These are phyloP conservation scores for Xenentodon cancila DNA, from an alignment of 2,797 vertebrate genomes.

Conservation along the genomic window DNA sequence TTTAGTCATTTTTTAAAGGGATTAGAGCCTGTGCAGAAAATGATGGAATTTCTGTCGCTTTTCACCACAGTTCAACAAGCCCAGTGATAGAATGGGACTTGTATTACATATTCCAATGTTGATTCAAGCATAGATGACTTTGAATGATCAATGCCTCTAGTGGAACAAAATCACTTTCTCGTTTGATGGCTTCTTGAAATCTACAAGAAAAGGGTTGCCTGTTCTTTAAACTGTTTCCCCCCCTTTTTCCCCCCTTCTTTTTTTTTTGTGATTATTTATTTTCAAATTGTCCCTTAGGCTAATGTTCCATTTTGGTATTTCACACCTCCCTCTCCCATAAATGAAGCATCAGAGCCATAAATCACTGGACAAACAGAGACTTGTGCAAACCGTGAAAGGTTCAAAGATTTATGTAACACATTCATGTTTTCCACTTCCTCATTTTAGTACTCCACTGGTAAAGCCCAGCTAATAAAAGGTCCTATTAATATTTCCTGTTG, in stretches of 20 bases:
- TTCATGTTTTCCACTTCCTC: slow-evolving; percentile 99
- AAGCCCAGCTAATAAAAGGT: slow-evolving; percentile 99
- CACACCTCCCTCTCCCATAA: slow-evolving; percentile 99
- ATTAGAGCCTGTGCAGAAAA: slow-evolving; percentile 70
- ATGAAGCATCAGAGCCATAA: slow-evolving; percentile 99
- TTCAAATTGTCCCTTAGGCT: slow-evolving; percentile 99
- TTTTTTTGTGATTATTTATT: slow-evolving; percentile 99
- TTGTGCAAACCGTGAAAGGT: slow-evolving; percentile 96
- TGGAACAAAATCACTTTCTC: slow-evolving; percentile 55
- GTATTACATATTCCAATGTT: slow-evolving; percentile 74
- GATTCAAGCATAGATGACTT: slow-evolving; percentile 66
- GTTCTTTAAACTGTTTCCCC: slow-evolving; percentile 87
- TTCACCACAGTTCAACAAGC: slow-evolving; percentile 74
- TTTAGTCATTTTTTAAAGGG: slow-evolving; percentile 74
- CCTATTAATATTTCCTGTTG: slow-evolving; percentile 99
- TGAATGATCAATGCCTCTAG: slow-evolving; percentile 65
- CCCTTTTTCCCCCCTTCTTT: slow-evolving; percentile 98
- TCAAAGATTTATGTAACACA: slow-evolving; percentile 99
- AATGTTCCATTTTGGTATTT: slow-evolving; percentile 99
- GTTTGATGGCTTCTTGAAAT: slow-evolving; percentile 67
- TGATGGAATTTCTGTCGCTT: slow-evolving; percentile 74
- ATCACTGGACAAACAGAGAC: slow-evolving; percentile 99
- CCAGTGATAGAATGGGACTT: slow-evolving; percentile 65
- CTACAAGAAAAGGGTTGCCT: slow-evolving; percentile 20
- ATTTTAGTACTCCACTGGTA: slow-evolving; percentile 99